These are phyloP conservation scores for Zoanthus gigantus DNA, from an alignment of 92 coral and sea anemone genomes.

Conservation along the genomic window DNA sequence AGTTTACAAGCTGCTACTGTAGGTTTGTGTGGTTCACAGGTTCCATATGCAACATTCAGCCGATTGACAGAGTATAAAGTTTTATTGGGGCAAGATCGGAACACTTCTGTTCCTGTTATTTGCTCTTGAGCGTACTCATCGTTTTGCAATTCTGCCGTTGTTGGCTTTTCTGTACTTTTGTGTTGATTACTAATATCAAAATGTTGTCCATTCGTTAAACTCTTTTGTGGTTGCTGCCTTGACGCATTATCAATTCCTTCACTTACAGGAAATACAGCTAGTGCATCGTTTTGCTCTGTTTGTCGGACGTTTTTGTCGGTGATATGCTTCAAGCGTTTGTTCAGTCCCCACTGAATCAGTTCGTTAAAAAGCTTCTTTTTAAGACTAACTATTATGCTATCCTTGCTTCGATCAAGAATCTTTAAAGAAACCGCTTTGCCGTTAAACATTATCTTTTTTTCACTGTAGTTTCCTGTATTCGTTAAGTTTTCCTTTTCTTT, in stretches of 20 bases:
- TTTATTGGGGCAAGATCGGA: neutral
- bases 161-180: neutral
- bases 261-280: neutral
- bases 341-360: neutral
- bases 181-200: neutral
- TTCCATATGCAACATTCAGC: neutral
- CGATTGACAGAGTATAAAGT: neutral
- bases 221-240: neutral
- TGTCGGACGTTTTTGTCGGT: neutral
- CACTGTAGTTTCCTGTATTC: neutral
- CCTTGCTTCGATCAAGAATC: neutral
- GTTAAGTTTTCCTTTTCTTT: neutral
- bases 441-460: neutral
- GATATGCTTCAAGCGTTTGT: neutral
- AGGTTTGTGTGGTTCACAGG: constrained; percentile 25
- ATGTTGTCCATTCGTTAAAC: neutral
- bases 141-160: neutral
- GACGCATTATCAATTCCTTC: neutral
- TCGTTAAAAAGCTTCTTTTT: neutral
- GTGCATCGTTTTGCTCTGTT: no score
- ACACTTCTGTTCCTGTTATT: neutral
- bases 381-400: neutral
- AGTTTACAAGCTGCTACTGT: constrained; percentile 31
- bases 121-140: neutral
- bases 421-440: neutral